Percentiles rank a stretch among this genome's conserved stretches.
Conservation (phyloP, 2,888 invertebrate genomes). For the Cynaeus angustus region DNA sequence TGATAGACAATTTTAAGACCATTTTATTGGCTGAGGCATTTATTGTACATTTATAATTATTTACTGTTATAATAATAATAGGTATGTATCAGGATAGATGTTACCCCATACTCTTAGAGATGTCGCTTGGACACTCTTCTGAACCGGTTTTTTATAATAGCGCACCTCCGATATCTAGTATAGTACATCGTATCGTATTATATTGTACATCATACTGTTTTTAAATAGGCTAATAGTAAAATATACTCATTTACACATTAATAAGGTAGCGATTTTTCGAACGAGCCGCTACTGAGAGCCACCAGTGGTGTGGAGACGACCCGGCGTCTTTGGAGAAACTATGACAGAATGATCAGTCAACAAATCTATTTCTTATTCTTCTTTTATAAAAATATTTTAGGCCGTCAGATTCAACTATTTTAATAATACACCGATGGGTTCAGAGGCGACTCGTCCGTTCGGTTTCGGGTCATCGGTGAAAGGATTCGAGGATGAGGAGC, state of each 20-base stretch:
- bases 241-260: constrained; percentile 69
- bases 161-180: constrained; percentile 60
- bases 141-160: constrained; percentile 52
- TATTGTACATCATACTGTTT: constrained; percentile 61
- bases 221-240: constrained; percentile 68
- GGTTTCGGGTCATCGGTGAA: constrained; percentile 50
- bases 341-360: constrained; percentile 68
- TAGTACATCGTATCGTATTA: constrained; percentile 60
- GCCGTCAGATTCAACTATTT: constrained; percentile 66
- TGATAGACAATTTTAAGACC: constrained; percentile 65
- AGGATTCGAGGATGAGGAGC: constrained; percentile 55
- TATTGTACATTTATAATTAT: constrained; percentile 72
- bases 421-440: constrained; percentile 15
- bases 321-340: constrained; percentile 63
- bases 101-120: constrained; percentile 69
- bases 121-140: constrained; percentile 60
- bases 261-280: constrained; percentile 54
- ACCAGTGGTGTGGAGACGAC: constrained; percentile 32
- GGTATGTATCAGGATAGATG: constrained; percentile 68
- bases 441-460: constrained; percentile 20
- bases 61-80: constrained; percentile 70
- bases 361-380: constrained; percentile 61
- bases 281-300: constrained; percentile 7
- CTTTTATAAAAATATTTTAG: constrained; percentile 69
- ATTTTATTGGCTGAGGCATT: constrained; percentile 73